A percentile compares a stretch with the other conserved stretches of the same genome.
phyloP scores from a whole-genome alignment of 23 tunicate species.

The Pegea sp. region DNA sequence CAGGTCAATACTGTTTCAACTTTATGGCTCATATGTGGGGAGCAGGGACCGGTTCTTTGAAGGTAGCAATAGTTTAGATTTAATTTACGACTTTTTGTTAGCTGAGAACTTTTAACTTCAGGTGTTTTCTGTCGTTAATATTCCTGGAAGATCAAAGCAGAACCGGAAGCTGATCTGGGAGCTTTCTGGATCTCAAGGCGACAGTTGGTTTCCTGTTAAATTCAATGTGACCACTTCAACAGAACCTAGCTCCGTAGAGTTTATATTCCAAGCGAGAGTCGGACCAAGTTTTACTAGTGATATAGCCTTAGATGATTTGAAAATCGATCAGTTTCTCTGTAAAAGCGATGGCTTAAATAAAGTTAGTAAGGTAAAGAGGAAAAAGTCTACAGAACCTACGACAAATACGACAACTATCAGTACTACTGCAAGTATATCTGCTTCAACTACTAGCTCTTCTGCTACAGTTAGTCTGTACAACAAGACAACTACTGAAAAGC shows the following conservation, averaged over 20 bases:
- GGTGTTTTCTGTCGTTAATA: conserved; percentile 38
- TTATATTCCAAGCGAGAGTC: conserved; percentile 43
- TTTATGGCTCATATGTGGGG: conserved; percentile 79
- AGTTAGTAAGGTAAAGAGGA: too few relatives aligned
- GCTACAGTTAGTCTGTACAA: too few relatives aligned
- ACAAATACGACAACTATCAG: neutral
- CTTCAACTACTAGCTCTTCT: conserved; percentile 13
- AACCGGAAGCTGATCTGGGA: conserved; percentile 8
- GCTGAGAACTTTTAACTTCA: conserved; percentile 1
- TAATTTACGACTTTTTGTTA: neutral
- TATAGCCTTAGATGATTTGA: conserved; percentile 61
- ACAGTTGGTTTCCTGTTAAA: conserved; percentile 20
- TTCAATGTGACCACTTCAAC: conserved; percentile 19
- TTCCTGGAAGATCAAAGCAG: neutral
- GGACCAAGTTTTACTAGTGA: conserved; percentile 87
- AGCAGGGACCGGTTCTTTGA: conserved; percentile 45
- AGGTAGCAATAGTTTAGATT: conserved; percentile 8
- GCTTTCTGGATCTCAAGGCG: conserved; percentile 47
- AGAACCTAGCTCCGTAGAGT: conserved; percentile 14
- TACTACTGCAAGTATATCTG: conserved; percentile 3
- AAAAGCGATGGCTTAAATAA: too few relatives aligned
- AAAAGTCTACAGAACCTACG: too few relatives aligned
- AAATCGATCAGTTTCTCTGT: too few relatives aligned
- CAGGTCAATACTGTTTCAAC: conserved; percentile 44
- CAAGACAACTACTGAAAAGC: too few relatives aligned